Base-by-base conservation (phyloP, 2,797 vertebrate species). In the Typhlichthys eigenmanni region DNA sequence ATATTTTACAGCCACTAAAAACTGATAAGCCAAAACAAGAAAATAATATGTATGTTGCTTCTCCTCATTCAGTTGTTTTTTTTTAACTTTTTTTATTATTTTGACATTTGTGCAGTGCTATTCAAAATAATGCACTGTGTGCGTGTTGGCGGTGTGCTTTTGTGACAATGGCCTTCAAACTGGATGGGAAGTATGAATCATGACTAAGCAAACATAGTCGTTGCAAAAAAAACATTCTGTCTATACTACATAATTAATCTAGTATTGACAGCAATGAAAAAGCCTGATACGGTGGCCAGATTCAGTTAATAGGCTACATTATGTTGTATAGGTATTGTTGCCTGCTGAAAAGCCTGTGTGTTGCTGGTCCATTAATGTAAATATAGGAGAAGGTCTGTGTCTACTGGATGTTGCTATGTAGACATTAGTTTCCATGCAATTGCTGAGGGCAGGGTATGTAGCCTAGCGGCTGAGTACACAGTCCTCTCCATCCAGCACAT, bases 391-490 rank as follows among this genome's bases (percentile, higher is more conserved):
- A 7, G 16, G 9, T 2, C 51, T 29, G 24, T 24, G 3, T 24
- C 9, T 38, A 9, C 9, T 38, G 38, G 38, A 9, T 52, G n/a
- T 24, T 50, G 63, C 17, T 62, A n/a, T 59, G 62, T 58, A 63
- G 60, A 64, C 71, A 38, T 64, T 24, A 34, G 75, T 79, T 73
- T 75, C 68, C 66, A 38, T 62, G 79, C 65, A 38, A 68, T 76
- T 56, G 12, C 54, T 2, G 3, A 77, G 60, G 60, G 75, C 51
- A 49, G 67, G 53, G 58, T 24, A 57, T 10, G 69, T 51, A 68
- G 52, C n/a, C n/a, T 16, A 29, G 49, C 77, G 80, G 81, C 69
- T 78, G 75, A 71, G 62, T 69, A 75, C 74, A 85, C 68, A 81
- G 8, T 2, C n/a, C 11, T 16, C 34, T 34, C 50, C 51, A 53